Percentiles rank a stretch among this genome's conserved stretches.
These are phyloP conservation scores for Eugnorisma glareosa DNA, from an alignment of 2,888 invertebrate species.

Conservation along the genomic window DNA sequence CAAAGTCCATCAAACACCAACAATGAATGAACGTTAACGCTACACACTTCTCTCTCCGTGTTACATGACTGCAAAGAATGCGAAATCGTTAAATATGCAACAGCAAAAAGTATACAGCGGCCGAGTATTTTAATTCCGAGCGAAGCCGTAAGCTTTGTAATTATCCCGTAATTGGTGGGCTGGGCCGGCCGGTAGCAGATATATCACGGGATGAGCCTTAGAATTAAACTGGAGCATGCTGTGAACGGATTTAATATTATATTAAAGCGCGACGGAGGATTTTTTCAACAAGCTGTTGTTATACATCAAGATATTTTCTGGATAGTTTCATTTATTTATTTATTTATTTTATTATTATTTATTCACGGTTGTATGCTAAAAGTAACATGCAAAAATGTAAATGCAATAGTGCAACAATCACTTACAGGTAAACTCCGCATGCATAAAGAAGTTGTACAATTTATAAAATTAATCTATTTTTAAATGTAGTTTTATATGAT, in stretches of 20 bases:
- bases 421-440: too few species aligned
- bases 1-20: constrained; percentile 3
- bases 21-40: constrained; percentile 42
- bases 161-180: constrained; percentile 88
- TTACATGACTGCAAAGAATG: constrained; percentile 55
- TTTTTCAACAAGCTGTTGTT: neutral
- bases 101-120: constrained; percentile 62
- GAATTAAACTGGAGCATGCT: constrained; percentile 62
- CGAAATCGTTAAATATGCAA: constrained; percentile 64
- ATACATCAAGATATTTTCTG: neutral
- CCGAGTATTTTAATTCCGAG: constrained; percentile 70
- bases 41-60: constrained; percentile 24
- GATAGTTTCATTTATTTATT: too few species aligned
- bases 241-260: constrained; percentile 14
- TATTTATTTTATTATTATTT: too few species aligned
- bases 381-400: too few species aligned
- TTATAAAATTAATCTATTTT: too few species aligned
- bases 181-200: constrained; percentile 82
- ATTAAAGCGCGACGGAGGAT: constrained; percentile 1
- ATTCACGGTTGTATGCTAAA: too few species aligned
- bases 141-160: constrained; percentile 80
- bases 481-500: too few species aligned
- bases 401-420: too few species aligned
- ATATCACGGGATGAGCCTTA: constrained; percentile 82
- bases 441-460: too few species aligned